phyloP scores from a whole-genome alignment of 2,797 vertebrate species.

The Leptoclinus maculatus region DNA sequence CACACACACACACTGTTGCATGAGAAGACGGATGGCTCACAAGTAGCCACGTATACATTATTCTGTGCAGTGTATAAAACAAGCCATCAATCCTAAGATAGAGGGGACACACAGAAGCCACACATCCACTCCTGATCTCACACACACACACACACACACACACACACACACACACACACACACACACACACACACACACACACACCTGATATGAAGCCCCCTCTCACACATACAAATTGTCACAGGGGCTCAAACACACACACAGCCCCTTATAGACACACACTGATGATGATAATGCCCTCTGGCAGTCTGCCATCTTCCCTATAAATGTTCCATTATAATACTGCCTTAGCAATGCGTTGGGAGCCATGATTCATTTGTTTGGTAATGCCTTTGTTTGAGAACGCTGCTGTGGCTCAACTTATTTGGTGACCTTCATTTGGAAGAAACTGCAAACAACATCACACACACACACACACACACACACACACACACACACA shows the following conservation, averaged over 20 bases:
- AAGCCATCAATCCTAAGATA: slow-evolving; percentile 66
- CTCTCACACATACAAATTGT: slow-evolving; percentile 26
- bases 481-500: neutral
- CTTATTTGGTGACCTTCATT: slow-evolving; percentile 69
- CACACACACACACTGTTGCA: slow-evolving; percentile 32
- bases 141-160: slow-evolving; percentile 25
- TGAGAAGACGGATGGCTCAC: slow-evolving; percentile 74
- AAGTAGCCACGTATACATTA: slow-evolving; percentile 66
- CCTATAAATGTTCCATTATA: slow-evolving; percentile 74
- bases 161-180: slow-evolving; percentile 28
- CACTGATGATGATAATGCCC: slow-evolving; percentile 68
- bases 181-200: slow-evolving; percentile 8
- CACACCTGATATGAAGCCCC: slow-evolving; percentile 27
- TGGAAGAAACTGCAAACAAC: slow-evolving; percentile 44
- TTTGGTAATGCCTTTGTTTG: slow-evolving; percentile 58
- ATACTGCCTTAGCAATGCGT: slow-evolving; percentile 66
- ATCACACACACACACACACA: slow-evolving; percentile 9
- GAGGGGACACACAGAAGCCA: slow-evolving; percentile 39
- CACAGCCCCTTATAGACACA: slow-evolving; percentile 27
- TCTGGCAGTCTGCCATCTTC: slow-evolving; percentile 71
- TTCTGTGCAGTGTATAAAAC: slow-evolving; percentile 68
- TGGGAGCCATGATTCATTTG: slow-evolving; percentile 69
- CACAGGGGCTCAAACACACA: slow-evolving; percentile 22
- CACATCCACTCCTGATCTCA: slow-evolving; percentile 32
- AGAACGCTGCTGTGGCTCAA: slow-evolving; percentile 46